Evolutionary conservation across 2,797 vertebrate genomes (phyloP).

Genomic region (Mormyrus hasselquistii): DNA sequence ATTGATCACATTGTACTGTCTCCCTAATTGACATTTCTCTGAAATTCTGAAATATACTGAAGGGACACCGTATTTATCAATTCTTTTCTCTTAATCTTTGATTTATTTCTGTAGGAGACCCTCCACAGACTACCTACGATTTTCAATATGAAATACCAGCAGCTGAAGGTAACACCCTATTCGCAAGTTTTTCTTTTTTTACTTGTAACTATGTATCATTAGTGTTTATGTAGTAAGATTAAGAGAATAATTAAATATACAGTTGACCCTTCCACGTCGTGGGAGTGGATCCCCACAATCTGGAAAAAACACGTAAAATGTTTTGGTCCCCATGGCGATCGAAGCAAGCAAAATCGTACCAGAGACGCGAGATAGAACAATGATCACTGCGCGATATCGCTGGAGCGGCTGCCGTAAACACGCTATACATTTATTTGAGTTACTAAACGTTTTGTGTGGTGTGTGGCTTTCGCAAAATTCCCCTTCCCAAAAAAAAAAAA

Average conservation of each 20-base stretch:
- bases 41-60: not conserved
- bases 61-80: not conserved
- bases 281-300: not conserved
- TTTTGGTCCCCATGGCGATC: not conserved
- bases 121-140: conserved; percentile 50
- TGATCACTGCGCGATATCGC: not conserved
- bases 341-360: not conserved
- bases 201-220: not conserved
- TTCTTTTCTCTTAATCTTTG: not conserved
- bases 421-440: not conserved
- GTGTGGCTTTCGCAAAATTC: not conserved
- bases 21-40: not conserved
- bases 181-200: not conserved
- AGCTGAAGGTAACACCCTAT: conserved; percentile 48
- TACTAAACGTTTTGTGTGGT: not conserved
- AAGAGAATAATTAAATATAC: not conserved
- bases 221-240: not conserved
- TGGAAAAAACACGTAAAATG: not conserved
- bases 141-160: conserved; percentile 47
- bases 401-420: not conserved
- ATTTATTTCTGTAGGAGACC: conserved; percentile 42
- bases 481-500: too few relatives aligned
- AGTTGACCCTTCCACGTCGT: not conserved
- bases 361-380: not conserved
- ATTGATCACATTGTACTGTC: not conserved